Base-by-base conservation (phyloP, 35 echinoderm and acorn worm genomes). In the Eucidaris tribuloides region DNA sequence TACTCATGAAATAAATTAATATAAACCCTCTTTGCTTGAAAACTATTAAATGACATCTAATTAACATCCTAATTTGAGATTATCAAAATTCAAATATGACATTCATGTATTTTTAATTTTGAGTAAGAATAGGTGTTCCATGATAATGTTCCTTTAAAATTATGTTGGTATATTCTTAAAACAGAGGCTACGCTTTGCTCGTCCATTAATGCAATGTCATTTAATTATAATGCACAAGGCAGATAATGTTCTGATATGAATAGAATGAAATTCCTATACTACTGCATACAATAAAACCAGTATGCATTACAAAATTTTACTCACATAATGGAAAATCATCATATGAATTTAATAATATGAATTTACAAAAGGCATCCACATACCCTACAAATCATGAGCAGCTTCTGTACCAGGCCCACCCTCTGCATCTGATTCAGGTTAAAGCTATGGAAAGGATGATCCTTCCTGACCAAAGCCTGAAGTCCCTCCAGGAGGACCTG, bases 311-410 rank as follows among this genome's bases (percentile, higher is more conserved):
- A 28, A 59, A 13, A 28, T 59, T 59, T 15, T 59, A 59, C n/a
- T 23, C 57, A 23, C 2, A 5, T 5, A 23, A 60, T 17, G 0
- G 14, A 17, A 14, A 17, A 22, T 15, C 22, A 23, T 4, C 7
- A 60, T 60, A 4, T 60, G 22, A 23, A 29, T 5, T 17, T 23
- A 60, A 23, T 3, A 5, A 23, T 60, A n/a, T n/a, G n/a, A 0
- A 6, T 38, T 29, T 20, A n/a, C 20, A 62, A 33, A 7, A 62
- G 20, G 13, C 62, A n/a, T 0, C 1, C 3, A 64, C 82, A 71
- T 77, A 97, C 94, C 82, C 83, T 92, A 59, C 85, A 86, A 42
- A 92, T 92, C 23, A 87, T 85, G 17, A 97, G 65, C 13, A 97
- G 42, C 42, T 77, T 89, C 41, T 82, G 62, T 11, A 97, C 94